Conservation (phyloP, 2,888 invertebrate genomes). For the Eupeodes luniger region DNA sequence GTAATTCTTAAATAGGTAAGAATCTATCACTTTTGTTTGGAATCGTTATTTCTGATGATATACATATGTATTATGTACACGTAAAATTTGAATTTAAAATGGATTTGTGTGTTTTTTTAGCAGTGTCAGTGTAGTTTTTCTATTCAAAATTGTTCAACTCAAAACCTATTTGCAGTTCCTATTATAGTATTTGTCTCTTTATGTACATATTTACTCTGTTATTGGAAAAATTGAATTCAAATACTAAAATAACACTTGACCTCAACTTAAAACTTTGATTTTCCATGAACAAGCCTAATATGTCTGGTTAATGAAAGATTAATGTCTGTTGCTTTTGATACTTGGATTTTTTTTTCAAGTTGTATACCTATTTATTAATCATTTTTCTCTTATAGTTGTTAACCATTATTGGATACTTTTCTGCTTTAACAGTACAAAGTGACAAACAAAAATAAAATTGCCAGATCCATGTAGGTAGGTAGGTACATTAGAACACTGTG, state of each 20-base stretch:
- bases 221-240: not conserved
- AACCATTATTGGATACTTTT: not conserved
- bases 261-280: not conserved
- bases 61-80: too few species aligned
- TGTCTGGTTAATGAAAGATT: slow-evolving; percentile 12
- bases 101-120: too few species aligned
- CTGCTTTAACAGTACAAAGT: not conserved
- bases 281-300: not conserved
- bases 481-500: not conserved
- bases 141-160: too few species aligned
- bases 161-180: too few species aligned
- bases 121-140: too few species aligned
- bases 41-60: too few species aligned
- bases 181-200: too few species aligned
- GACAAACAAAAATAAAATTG: slow-evolving; percentile 2
- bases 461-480: slow-evolving; percentile 13
- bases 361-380: not conserved
- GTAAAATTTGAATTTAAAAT: too few species aligned
- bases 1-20: too few species aligned
- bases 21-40: too few species aligned
- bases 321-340: not conserved
- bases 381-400: not conserved
- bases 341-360: not conserved
- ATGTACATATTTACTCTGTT: too few species aligned
- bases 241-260: not conserved